These are phyloP conservation scores for Drosophila auraria DNA, from an alignment of 1,140 invertebrate genomes.

Conservation along the genomic window DNA sequence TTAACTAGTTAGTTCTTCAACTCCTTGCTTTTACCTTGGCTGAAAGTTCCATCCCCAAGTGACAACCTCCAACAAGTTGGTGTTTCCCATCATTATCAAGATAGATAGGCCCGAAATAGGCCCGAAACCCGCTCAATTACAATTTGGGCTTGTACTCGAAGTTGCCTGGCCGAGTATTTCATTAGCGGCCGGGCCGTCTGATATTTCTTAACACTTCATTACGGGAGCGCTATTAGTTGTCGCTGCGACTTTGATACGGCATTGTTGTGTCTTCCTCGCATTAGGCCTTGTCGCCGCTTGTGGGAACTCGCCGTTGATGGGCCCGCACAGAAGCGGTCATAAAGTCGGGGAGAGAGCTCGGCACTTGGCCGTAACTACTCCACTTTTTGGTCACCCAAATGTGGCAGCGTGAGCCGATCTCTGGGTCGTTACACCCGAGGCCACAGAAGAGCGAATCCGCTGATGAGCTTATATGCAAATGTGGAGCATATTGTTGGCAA, in stretches of 20 bases:
- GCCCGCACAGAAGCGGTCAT: conserved; percentile 62
- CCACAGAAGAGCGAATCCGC: conserved; percentile 19
- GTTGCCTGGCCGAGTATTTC: conserved; percentile 54
- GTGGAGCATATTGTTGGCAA: conserved; percentile 68
- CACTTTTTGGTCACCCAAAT: conserved; percentile 46
- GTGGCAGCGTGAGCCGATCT: conserved; percentile 33
- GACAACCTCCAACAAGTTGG: conserved; percentile 13
- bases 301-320: conserved; percentile 22
- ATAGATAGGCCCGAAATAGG: conserved; percentile 7
- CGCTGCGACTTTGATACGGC: conserved; percentile 69
- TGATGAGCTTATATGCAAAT: conserved; percentile 69
- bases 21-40: background rate
- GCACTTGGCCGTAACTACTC: conserved; percentile 40
- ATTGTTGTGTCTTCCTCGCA: conserved; percentile 59
- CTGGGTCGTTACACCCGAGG: conserved; percentile 69
- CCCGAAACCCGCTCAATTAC: conserved; percentile 34
- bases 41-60: conserved; percentile 7
- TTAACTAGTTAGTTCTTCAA: background rate
- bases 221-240: conserved; percentile 64
- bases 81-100: conserved; percentile 64
- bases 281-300: conserved; percentile 52
- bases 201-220: conserved; percentile 74
- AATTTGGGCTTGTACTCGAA: conserved; percentile 14
- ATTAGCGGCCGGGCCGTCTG: conserved; percentile 56
- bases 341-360: conserved; percentile 26